Conservation (phyloP, 2,797 vertebrate genomes). For the Bovichtus diacanthus region DNA sequence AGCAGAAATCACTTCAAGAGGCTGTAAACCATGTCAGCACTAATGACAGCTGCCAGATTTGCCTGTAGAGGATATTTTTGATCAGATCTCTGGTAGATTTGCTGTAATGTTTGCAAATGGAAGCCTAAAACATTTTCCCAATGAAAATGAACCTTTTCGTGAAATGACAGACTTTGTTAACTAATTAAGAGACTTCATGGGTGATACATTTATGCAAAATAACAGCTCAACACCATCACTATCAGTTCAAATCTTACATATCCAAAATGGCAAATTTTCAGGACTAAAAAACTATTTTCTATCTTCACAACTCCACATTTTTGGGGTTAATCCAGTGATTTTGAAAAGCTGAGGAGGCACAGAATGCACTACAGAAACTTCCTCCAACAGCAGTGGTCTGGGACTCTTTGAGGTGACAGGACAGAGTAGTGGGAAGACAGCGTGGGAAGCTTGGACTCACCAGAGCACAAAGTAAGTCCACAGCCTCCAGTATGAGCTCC, state of each 20-base stretch:
- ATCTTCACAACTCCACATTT: not conserved
- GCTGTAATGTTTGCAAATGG: conserved; percentile 32
- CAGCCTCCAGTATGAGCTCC: conserved; percentile 98
- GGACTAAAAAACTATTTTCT: not conserved
- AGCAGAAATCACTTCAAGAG: conserved; percentile 48
- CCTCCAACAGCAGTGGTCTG: conserved; percentile 17
- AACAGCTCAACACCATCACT: not conserved
- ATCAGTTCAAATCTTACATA: not conserved
- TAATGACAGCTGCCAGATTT: conserved; percentile 53
- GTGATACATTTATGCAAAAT: not conserved
- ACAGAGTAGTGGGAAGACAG: conserved; percentile 29
- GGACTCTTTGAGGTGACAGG: conserved; percentile 28
- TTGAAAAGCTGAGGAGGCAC: conserved; percentile 18
- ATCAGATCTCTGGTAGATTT: conserved; percentile 50
- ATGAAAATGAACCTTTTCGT: not conserved
- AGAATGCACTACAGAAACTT: conserved; percentile 27
- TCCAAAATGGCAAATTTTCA: not conserved
- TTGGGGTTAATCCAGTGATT: conserved; percentile 14
- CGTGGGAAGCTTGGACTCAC: conserved; percentile 84
- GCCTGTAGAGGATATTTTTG: conserved; percentile 44
- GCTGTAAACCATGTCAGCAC: conserved; percentile 62
- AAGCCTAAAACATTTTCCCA: conserved; percentile 15
- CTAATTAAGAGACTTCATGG: not conserved
- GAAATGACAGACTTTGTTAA: not conserved
- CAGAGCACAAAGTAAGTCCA: conserved; percentile 97